phyloP scores from a whole-genome alignment of 2,888 invertebrate species.

The Caenorhabditis uteleia region DNA sequence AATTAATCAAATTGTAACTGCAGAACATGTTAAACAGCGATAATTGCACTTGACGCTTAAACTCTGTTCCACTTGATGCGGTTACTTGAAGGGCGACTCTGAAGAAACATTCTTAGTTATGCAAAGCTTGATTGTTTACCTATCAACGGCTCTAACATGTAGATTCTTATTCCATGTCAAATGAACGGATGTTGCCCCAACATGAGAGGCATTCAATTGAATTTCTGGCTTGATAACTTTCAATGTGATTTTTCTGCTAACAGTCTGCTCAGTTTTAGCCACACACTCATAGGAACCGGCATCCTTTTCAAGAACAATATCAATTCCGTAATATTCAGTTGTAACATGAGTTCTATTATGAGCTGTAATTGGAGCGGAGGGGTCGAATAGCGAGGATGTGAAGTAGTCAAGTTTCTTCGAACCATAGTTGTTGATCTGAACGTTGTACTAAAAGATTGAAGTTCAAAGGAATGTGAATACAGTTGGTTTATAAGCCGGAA shows the following conservation, averaged over 20 bases:
- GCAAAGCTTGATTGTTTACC: no score
- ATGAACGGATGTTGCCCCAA: constrained; percentile 36
- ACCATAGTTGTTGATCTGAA: neutral
- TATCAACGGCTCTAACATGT: constrained; percentile 34
- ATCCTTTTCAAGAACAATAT: constrained; percentile 35
- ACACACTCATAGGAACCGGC: constrained; percentile 36
- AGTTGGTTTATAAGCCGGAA: constrained; percentile 15
- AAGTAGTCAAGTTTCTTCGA: constrained; percentile 33
- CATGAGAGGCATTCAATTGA: constrained; percentile 20
- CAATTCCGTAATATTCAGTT: constrained; percentile 40
- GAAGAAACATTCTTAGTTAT: no score
- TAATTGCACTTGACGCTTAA: constrained; percentile 37
- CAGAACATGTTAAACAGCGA: constrained; percentile 39
- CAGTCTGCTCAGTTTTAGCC: constrained; percentile 15
- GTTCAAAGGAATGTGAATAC: constrained; percentile 4
- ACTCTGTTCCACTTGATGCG: constrained; percentile 23
- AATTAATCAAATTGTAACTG: constrained; percentile 45
- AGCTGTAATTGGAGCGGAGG: constrained; percentile 10
- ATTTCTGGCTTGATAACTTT: constrained; percentile 27
- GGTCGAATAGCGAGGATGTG: constrained; percentile 42
- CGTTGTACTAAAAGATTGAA: no score
- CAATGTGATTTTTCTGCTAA: constrained; percentile 26
- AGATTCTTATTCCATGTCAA: constrained; percentile 43
- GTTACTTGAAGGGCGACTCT: constrained; percentile 37
- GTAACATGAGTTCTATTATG: constrained; percentile 33